Conservation (phyloP, 2,888 invertebrate genomes). For the Agrypnus murinus region DNA sequence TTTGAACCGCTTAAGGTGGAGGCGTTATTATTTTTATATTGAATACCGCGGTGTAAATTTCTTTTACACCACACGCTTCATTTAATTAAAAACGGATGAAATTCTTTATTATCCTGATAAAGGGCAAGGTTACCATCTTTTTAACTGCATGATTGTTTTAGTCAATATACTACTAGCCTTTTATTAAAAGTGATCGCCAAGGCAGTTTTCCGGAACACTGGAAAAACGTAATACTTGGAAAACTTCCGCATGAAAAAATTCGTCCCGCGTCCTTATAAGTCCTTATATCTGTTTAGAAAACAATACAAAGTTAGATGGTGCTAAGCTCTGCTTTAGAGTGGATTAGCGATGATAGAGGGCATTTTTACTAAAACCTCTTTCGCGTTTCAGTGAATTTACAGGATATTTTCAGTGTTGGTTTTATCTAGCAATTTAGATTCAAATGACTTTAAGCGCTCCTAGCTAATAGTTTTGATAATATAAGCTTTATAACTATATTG, state of each 20-base stretch:
- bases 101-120: too few relatives aligned
- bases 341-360: conserved; percentile 20
- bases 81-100: too few relatives aligned
- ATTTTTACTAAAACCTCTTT: not conserved
- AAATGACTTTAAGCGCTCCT: too few relatives aligned
- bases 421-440: too few relatives aligned
- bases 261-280: not conserved
- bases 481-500: too few relatives aligned
- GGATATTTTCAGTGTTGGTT: too few relatives aligned
- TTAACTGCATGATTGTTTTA: too few relatives aligned
- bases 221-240: conserved; percentile 14
- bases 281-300: conserved; percentile 7
- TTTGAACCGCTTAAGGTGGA: not conserved
- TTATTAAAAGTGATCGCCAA: conserved; percentile 1
- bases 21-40: not conserved
- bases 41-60: too few relatives aligned
- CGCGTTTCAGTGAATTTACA: not conserved
- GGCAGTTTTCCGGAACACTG: conserved; percentile 22
- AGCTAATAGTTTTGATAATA: too few relatives aligned
- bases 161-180: too few relatives aligned
- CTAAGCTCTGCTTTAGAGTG: conserved; percentile 13
- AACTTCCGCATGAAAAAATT: conserved; percentile 1
- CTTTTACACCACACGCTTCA: too few relatives aligned
- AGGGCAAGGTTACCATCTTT: too few relatives aligned
- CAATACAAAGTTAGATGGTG: conserved; percentile 24